Evolutionary conservation across 2,888 invertebrate genomes (phyloP), one percentile per base, ranked within the genome.

Genomic region (Dendrolimus pini): DNA sequence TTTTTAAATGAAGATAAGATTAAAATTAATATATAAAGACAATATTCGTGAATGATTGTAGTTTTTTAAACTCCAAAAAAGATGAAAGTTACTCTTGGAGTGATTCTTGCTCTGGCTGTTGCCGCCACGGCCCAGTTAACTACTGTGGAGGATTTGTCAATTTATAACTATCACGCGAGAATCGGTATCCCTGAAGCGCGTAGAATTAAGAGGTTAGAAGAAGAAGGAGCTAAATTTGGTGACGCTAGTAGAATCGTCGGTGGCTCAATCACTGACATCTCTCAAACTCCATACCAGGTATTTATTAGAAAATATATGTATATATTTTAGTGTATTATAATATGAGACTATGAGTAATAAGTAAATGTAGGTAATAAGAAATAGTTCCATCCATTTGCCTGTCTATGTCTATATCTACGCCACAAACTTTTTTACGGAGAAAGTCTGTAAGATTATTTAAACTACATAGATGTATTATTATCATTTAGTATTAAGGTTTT

Each of bases 261-360:
- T 52, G 83, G 83, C 56, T 59, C 64, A 3, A 2, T 67, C 7
- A 64, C 72, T 18, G 66, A 78, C 55, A 78, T 85, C 52, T 58
- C 71, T 2, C 13, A 68, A 42, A 67, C 72, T 14, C 84, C 85
- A 7, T 83, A 82, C 64, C 84, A 84, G 75, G 85, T 83, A 65
- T 53, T 30, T 0, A 30, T 41, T 9, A 41, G 42, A 9, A 56
- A 41, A 6, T 30, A 54, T 56, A 52, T 55, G n/a, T 56, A 18
- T 18, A 18, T 18, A 18, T 18, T 2, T 18, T 18, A 18, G 2
- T 18, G 18, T 18, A 18, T 18, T 18, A 18, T 18, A 18, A 18
- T 18, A 18, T 18, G 2, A 18, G 18, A 18, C 18, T 18, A 18
- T 18, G 18, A 18, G 18, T 18, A 18, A 18, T 18, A 18, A 18